Base-by-base conservation (phyloP, 2,113 vertebrate species). In the Hippopotamus amphibius region DNA sequence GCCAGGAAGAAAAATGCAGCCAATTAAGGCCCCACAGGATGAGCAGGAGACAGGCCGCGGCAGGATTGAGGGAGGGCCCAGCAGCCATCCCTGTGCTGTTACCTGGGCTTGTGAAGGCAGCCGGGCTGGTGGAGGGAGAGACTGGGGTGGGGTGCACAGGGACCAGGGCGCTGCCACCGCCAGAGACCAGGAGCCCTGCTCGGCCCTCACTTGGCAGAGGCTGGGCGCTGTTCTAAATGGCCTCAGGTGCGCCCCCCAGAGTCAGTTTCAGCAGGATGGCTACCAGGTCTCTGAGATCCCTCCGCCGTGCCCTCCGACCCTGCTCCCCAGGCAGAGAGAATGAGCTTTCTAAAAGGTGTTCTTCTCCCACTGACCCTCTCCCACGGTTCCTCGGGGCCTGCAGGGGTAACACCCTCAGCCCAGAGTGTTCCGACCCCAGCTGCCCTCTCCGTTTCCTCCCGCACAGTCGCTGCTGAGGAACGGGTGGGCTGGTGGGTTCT, bases 1-100 rank as follows among this genome's bases (percentile, higher is more conserved):
- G 53, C 80, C 84, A 95, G 55, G n/a, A 65, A 93, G 69, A 94
- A 69, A 92, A 92, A 88, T 21, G 22, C 68, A 80, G 76, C 68
- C 74, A 65, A 12, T 65, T 19, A 93, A 91, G 88, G n/a, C 14
- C 50, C 22, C 33, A 6, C 24, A 1, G 15, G 6, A 3, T 28
- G 22, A 57, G 41, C 26, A 3, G 61, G 87, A 22, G 82, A 82
- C 13, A 2, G 82, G 57, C 85, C 13, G 30, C 13, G 48, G 87
- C 55, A 19, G 71, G 30, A 50, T 11, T 2, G 30, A 19, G 68
- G 93, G 15, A 79, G 84, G 33, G 74, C 48, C 65, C 61, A 3
- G 53, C 14, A 22, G 37, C 24, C 46, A 22, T 7, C 1, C n/a
- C 16, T 50, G 68, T 92, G 65, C 55, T 30, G 30, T 61, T 90